phyloP scores from a whole-genome alignment of 2,113 vertebrate genomes.

The Silurus glanis region DNA sequence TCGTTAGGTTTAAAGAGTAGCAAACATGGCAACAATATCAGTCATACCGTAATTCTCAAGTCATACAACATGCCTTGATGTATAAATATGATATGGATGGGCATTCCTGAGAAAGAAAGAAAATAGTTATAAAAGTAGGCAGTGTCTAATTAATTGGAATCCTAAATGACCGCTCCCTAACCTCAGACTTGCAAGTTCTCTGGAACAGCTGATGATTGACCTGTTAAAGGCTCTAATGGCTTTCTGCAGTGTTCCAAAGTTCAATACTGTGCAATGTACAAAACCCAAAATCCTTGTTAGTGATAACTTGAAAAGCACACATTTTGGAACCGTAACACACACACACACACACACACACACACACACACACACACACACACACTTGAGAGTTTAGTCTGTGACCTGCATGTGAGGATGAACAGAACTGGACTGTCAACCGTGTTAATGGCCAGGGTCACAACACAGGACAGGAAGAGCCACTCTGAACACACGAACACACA shows the following conservation, averaged over 20 bases:
- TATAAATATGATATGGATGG: neutral
- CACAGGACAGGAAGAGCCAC: constrained; percentile 7
- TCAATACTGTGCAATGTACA: neutral
- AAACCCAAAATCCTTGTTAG: neutral
- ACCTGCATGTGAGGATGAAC: constrained; percentile 5
- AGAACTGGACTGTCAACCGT: neutral
- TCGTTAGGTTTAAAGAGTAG: neutral
- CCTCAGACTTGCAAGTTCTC: neutral
- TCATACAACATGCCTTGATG: neutral
- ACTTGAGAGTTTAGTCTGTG: neutral
- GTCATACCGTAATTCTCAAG: neutral
- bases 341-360: neutral
- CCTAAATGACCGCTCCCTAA: neutral
- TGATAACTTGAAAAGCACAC: neutral
- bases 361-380: neutral
- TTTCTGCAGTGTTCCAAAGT: neutral
- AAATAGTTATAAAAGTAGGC: neutral
- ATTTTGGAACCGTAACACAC: neutral
- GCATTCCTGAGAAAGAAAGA: neutral
- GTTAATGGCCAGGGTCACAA: neutral
- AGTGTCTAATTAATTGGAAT: neutral
- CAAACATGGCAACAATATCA: neutral
- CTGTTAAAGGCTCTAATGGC: neutral
- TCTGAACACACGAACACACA: neutral
- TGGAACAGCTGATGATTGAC: neutral